Evolutionary conservation across 1,140 invertebrate genomes (phyloP).

Genomic region (Halesus radiatus): DNA sequence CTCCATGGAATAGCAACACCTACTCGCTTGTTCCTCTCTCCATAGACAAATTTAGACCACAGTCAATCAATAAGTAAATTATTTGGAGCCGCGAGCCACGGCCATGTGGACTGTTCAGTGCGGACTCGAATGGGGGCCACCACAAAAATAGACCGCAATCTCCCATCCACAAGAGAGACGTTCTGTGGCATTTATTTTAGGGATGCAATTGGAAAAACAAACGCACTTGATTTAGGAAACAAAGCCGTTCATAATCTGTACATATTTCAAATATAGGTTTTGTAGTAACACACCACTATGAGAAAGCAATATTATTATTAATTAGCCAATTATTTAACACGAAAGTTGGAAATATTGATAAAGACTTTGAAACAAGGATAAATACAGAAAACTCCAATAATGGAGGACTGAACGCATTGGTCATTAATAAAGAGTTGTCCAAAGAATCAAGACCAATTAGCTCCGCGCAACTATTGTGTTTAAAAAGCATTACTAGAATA

Average conservation of each 20-base stretch:
- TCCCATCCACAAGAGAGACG: neutral
- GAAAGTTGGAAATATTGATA: too few relatives aligned
- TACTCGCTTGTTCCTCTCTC: slow-evolving; percentile 34
- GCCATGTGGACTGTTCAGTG: neutral
- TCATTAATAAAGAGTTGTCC: too few relatives aligned
- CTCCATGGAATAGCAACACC: slow-evolving; percentile 4
- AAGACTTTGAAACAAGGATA: too few relatives aligned
- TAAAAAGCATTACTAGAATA: too few relatives aligned
- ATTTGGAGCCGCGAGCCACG: neutral
- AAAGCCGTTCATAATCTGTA: neutral
- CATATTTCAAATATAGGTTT: neutral
- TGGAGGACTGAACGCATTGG: too few relatives aligned
- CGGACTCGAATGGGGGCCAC: neutral
- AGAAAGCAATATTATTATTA: too few relatives aligned
- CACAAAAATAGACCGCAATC: slow-evolving; percentile 17
- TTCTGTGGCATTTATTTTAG: too few relatives aligned
- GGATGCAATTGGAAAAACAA: neutral
- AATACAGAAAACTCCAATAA: too few relatives aligned
- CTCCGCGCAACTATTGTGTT: too few relatives aligned
- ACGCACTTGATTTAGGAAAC: neutral
- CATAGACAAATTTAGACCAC: slow-evolving; percentile 52
- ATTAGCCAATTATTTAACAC: too few relatives aligned
- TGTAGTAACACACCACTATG: neutral
- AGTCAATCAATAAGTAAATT: slow-evolving; percentile 53
- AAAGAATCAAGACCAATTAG: too few relatives aligned